Evolutionary conservation across 2,797 vertebrate genomes (phyloP).

Genomic region (Trachurus trachurus): DNA sequence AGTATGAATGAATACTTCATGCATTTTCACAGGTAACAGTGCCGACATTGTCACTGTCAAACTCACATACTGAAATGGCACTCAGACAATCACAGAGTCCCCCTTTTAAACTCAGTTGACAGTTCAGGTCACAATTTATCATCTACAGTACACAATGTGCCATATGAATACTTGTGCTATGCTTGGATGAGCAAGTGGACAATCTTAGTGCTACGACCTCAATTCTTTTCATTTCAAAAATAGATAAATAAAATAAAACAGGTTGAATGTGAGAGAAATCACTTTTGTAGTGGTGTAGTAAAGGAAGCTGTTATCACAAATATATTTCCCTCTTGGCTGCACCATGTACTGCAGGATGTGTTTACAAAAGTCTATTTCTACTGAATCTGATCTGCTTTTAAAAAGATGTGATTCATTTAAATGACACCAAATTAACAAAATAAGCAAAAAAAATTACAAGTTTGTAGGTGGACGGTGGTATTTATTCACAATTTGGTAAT

Average conservation of each 20-base stretch:
- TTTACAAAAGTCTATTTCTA: slow-evolving; percentile 4
- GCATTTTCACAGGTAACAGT: slow-evolving; percentile 40
- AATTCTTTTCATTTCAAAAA: background rate
- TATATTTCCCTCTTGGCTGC: slow-evolving; percentile 41
- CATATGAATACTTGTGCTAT: background rate
- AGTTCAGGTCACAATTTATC: background rate
- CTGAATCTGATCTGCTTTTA: slow-evolving; percentile 18
- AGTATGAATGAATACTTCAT: slow-evolving; percentile 55
- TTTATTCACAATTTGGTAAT: background rate
- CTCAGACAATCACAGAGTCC: background rate
- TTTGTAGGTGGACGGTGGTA: background rate
- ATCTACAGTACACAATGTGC: background rate
- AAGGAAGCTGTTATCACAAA: slow-evolving; percentile 49
- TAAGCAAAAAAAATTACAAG: background rate
- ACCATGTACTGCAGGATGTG: slow-evolving; percentile 14
- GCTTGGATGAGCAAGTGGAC: background rate
- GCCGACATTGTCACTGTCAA: slow-evolving; percentile 15
- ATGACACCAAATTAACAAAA: background rate
- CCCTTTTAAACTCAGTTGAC: background rate
- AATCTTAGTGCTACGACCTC: background rate
- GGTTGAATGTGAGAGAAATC: slow-evolving; percentile 31
- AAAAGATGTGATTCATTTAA: slow-evolving; percentile 7
- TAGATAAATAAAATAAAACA: background rate
- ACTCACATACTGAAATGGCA: slow-evolving; percentile 3
- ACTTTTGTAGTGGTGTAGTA: slow-evolving; percentile 15